Percentiles rank a stretch among this genome's conserved stretches.
phyloP scores from a whole-genome alignment of 2,888 invertebrate species.

The Pyrgus malvae region DNA sequence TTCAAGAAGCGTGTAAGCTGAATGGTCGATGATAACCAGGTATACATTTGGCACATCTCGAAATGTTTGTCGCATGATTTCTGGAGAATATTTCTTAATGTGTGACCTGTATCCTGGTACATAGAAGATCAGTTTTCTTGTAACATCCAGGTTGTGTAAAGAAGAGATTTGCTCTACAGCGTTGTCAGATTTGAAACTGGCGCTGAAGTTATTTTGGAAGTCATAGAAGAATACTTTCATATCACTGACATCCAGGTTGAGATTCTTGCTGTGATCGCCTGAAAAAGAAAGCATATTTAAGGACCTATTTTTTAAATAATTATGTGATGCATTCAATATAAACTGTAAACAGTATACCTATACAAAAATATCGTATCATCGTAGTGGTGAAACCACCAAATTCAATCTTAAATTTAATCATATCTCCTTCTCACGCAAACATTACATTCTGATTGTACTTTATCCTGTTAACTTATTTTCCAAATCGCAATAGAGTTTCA shows the following conservation, averaged over 20 bases:
- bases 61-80: conserved; percentile 61
- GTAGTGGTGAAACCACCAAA: too few species aligned
- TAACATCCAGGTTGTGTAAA: conserved; percentile 58
- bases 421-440: too few species aligned
- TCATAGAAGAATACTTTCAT: conserved; percentile 67
- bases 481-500: too few species aligned
- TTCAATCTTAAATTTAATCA: too few species aligned
- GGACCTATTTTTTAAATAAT: too few species aligned
- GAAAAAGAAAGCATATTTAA: too few species aligned
- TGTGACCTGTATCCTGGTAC: conserved; percentile 73
- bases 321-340: too few species aligned
- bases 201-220: conserved; percentile 65
- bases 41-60: conserved; percentile 60
- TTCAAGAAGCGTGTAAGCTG: conserved; percentile 59
- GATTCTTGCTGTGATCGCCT: conserved; percentile 64
- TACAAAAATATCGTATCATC: too few species aligned
- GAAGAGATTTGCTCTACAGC: conserved; percentile 54
- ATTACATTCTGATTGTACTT: too few species aligned
- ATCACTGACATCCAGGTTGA: conserved; percentile 57
- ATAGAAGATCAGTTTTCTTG: conserved; percentile 63
- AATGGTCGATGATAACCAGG: conserved; percentile 68
- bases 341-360: too few species aligned
- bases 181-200: conserved; percentile 52
- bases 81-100: conserved; percentile 60
- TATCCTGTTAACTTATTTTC: too few species aligned